Evolutionary conservation across 1,140 invertebrate species (phyloP), one percentile per base, ranked within the genome.

Genomic region (Archegozetes longisetosus): DNA sequence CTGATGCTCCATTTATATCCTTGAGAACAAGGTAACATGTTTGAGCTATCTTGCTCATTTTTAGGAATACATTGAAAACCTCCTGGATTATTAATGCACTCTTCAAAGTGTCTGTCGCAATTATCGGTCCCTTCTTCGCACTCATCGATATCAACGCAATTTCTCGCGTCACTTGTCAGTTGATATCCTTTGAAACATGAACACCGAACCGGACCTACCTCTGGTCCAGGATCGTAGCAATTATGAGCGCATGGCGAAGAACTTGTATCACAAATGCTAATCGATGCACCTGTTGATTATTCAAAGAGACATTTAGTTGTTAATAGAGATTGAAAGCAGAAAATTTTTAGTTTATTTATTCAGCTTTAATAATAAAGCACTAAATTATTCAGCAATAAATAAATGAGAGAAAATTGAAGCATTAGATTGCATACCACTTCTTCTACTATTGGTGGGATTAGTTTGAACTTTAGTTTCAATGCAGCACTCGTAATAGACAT

Each of bases 141-240:
- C 24, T 58, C 57, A 27, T 58, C 48, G n/a, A 28, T 53, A 40
- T 58, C 57, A 2, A 51, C 47, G 50, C 57, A 58, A 14, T 23
- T 26, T 29, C 47, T n/a, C 22, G 24, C 57, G 13, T 28, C 22
- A 17, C 22, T 29, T 20, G 29, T 17, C 2, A 58, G 48, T 14
- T 27, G 57, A 53, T 58, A 58, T 27, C 57, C 57, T 24, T 58
- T 47, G 14, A 20, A 58, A 46, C 57, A 58, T 27, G 57, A 58
- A 46, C 57, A 58, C 24, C 25, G 12, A 23, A 58, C 47, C 6
- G 27, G 52, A 27, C 47, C 47, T 12, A 3, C 32, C 6, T 24
- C 47, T 6, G n/a, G 2, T 20, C 17, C 22, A 1, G 57, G 2
- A 2, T 58, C 57, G 25, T 58, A 47, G 49, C 57, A 58, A 3